A percentile compares a stretch with the other conserved stretches of the same genome.
Evolutionary conservation across 2,888 invertebrate species (phyloP).

Genomic region (Apomyelois bistriatella): DNA sequence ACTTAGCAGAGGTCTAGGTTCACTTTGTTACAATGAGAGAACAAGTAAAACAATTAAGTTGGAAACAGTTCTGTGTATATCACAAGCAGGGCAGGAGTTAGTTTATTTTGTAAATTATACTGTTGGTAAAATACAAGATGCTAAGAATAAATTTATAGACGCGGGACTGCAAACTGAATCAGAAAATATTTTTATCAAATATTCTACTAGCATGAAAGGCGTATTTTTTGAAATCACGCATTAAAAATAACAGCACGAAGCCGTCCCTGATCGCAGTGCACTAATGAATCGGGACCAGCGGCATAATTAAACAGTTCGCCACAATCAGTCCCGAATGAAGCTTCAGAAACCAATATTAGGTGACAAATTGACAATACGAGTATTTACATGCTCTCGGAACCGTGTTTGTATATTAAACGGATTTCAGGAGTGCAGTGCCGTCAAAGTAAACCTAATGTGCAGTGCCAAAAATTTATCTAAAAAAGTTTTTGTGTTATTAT

Average conservation of each 20-base stretch:
- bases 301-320: constrained; percentile 75
- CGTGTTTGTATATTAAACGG: not conserved
- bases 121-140: too few species aligned
- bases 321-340: constrained; percentile 54
- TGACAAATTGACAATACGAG: constrained; percentile 35
- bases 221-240: too few species aligned
- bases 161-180: too few species aligned
- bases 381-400: constrained; percentile 24
- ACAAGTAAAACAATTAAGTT: constrained; percentile 9
- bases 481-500: too few species aligned
- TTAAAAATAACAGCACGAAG: constrained; percentile 13
- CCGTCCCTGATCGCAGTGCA: constrained; percentile 64
- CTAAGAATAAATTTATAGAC: too few species aligned
- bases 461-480: not conserved
- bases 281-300: constrained; percentile 75
- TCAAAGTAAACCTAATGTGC: too few species aligned
- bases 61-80: not conserved
- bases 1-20: constrained; percentile 12
- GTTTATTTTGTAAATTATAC: too few species aligned
- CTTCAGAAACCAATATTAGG: constrained; percentile 49
- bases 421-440: not conserved
- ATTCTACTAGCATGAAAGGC: too few species aligned
- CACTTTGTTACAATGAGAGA: constrained; percentile 1
- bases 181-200: too few species aligned
- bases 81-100: too few species aligned